These are phyloP conservation scores for Esox niger DNA, from an alignment of 2,113 vertebrate species.

Conservation along the genomic window DNA sequence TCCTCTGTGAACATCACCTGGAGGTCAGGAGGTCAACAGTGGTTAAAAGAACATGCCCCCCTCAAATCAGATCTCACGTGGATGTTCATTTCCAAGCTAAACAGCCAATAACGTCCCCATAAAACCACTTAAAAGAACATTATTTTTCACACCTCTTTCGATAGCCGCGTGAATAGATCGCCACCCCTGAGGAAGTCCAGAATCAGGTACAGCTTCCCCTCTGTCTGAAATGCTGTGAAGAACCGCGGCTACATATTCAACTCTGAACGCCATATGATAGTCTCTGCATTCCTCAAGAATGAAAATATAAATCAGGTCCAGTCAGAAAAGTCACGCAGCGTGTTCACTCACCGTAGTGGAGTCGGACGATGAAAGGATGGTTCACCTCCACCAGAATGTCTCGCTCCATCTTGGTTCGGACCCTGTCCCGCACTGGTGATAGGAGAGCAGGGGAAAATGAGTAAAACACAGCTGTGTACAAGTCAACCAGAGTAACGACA, in stretches of 20 bases:
- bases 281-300: neutral
- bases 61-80: too few species aligned
- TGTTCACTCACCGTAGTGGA: slow-evolving; percentile 78
- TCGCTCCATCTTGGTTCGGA: slow-evolving; percentile 85
- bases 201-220: slow-evolving; percentile 86
- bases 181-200: slow-evolving; percentile 85
- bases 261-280: neutral
- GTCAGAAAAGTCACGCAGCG: neutral
- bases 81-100: too few species aligned
- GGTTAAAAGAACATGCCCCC: neutral
- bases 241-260: slow-evolving; percentile 1
- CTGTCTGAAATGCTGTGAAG: slow-evolving; percentile 83
- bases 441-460: slow-evolving; percentile 1
- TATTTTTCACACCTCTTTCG: slow-evolving; percentile 76
- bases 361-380: slow-evolving; percentile 85
- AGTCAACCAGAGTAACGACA: neutral
- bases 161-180: slow-evolving; percentile 84
- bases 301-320: slow-evolving; percentile 15
- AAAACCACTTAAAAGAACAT: neutral
- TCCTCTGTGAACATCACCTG: slow-evolving; percentile 91
- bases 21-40: slow-evolving; percentile 27
- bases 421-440: slow-evolving; percentile 78
- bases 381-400: slow-evolving; percentile 87
- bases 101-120: too few species aligned
- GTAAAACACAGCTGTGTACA: neutral